Conservation (phyloP, 2,113 vertebrate species). For the Cyphomyrus discorhynchus region DNA sequence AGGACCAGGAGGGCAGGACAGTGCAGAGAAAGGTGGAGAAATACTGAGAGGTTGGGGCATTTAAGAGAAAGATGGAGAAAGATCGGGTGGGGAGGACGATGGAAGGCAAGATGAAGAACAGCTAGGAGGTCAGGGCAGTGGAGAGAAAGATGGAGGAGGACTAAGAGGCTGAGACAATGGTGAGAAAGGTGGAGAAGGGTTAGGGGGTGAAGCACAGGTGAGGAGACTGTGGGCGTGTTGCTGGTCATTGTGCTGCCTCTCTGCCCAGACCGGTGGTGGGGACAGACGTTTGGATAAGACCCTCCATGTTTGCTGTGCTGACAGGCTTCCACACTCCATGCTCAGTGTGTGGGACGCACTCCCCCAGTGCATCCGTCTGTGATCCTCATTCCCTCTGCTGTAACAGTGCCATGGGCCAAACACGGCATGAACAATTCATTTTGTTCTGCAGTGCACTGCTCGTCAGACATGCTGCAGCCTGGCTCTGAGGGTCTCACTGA, state of each 20-base stretch:
- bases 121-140: neutral
- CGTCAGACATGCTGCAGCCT: neutral
- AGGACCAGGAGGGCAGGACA: neutral
- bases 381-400: neutral
- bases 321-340: no score
- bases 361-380: neutral
- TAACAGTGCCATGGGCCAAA: no score
- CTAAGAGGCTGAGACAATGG: no score
- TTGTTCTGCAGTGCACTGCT: neutral
- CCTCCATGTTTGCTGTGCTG: neutral
- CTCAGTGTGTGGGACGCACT: neutral
- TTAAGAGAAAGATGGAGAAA: neutral
- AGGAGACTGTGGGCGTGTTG: neutral
- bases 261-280: neutral
- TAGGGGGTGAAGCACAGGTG: neutral
- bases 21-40: neutral
- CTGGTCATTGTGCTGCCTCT: neutral
- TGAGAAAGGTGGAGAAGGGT: neutral
- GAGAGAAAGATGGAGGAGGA: no score
- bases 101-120: no score
- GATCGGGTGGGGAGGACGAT: no score
- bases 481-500: neutral
- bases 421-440: neutral
- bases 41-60: no score
- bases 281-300: neutral